A percentile compares a stretch with the other conserved stretches of the same genome.
These are phyloP conservation scores for Brachionus rotundiformis DNA, from an alignment of 1,140 invertebrate species.

Conservation along the genomic window DNA sequence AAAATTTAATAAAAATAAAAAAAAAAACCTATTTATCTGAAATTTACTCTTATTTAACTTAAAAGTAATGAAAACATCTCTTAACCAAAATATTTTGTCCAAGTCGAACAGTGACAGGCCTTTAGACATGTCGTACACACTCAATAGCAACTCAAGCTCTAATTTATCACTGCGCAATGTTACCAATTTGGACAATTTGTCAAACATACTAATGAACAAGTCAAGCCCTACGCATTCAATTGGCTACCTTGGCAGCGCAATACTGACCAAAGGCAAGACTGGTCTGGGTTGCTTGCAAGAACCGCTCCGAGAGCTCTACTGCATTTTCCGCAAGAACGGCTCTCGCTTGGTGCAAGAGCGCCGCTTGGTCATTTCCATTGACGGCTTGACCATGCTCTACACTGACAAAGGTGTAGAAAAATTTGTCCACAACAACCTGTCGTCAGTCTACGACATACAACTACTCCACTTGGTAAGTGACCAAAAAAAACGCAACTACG, in stretches of 20 bases:
- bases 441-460: slow-evolving; percentile 32
- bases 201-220: slow-evolving; percentile 27
- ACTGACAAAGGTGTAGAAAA: background rate
- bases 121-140: background rate
- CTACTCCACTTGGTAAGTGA: slow-evolving; percentile 33
- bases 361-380: slow-evolving; percentile 7
- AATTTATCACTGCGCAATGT: background rate
- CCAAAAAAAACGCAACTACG: background rate
- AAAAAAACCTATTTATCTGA: background rate
- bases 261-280: slow-evolving; percentile 46
- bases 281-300: slow-evolving; percentile 43
- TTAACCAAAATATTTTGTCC: background rate
- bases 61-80: slow-evolving; percentile 10
- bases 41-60: background rate
- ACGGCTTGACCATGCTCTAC: slow-evolving; percentile 45
- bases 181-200: background rate
- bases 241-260: slow-evolving; percentile 48
- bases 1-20: slow-evolving; percentile 25
- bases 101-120: background rate
- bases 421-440: slow-evolving; percentile 37
- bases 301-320: slow-evolving; percentile 42
- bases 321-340: slow-evolving; percentile 31
- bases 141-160: slow-evolving; percentile 25
- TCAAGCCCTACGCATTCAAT: background rate
- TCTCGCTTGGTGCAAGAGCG: slow-evolving; percentile 42